These are phyloP conservation scores for Homalodisca vitripennis DNA, from an alignment of 1,140 invertebrate species.

Conservation along the genomic window DNA sequence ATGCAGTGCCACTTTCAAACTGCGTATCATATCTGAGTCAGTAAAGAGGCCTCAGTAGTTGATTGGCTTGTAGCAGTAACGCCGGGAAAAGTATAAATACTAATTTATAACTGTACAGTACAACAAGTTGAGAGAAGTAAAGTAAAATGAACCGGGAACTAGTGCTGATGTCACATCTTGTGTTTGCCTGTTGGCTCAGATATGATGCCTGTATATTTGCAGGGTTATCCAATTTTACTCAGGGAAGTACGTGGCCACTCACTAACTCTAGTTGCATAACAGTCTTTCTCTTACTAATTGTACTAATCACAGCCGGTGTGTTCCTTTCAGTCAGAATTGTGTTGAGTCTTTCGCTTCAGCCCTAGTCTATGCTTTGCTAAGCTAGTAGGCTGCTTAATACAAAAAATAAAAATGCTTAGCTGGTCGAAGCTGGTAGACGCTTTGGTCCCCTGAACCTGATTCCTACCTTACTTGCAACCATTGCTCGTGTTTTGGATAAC, in stretches of 20 bases:
- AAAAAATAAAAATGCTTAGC: constrained; percentile 39
- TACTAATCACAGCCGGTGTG: background rate
- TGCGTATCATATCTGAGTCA: constrained; percentile 66
- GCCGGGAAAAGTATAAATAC: constrained; percentile 48
- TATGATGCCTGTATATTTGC: constrained; percentile 58
- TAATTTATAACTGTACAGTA: background rate
- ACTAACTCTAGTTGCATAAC: constrained; percentile 36
- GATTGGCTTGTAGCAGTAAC: constrained; percentile 44
- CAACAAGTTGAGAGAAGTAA: background rate
- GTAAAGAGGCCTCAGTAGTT: constrained; percentile 48
- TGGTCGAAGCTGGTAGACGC: constrained; percentile 40
- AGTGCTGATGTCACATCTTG: constrained; percentile 25
- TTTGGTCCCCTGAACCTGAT: constrained; percentile 34
- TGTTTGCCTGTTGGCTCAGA: constrained; percentile 53
- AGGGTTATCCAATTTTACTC: constrained; percentile 54
- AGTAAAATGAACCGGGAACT: background rate
- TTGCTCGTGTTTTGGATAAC: constrained; percentile 50
- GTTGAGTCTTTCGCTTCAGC: constrained; percentile 20
- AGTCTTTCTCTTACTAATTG: constrained; percentile 35
- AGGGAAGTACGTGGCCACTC: constrained; percentile 28
- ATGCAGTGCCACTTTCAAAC: constrained; percentile 61
- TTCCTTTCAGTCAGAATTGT: constrained; percentile 14
- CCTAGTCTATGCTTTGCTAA: constrained; percentile 35
- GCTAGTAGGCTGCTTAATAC: constrained; percentile 35
- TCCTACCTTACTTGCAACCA: constrained; percentile 32